Evolutionary conservation across 2,888 invertebrate genomes (phyloP).

Genomic region (Oxystoma pomonae): DNA sequence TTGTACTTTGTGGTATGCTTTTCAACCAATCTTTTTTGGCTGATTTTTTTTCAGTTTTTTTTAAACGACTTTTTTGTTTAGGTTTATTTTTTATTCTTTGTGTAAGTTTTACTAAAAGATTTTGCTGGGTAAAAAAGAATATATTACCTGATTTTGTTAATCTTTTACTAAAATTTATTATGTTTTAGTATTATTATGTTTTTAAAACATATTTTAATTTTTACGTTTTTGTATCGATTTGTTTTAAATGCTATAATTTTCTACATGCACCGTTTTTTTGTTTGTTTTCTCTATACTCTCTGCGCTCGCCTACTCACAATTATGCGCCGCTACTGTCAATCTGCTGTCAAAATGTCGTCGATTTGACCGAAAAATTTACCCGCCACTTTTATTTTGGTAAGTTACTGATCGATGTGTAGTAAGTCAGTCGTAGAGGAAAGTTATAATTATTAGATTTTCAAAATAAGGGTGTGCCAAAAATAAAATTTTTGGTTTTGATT

Average conservation of each 20-base stretch:
- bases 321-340: slow-evolving; percentile 46
- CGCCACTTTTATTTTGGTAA: slow-evolving; percentile 42
- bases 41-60: slow-evolving; percentile 20
- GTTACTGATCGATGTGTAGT: slow-evolving; percentile 26
- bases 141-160: slow-evolving; percentile 29
- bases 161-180: slow-evolving; percentile 18
- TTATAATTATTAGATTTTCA: too few species aligned
- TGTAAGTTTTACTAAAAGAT: slow-evolving; percentile 26
- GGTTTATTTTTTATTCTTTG: slow-evolving; percentile 25
- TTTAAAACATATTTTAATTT: too few species aligned
- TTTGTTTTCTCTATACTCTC: slow-evolving; percentile 50
- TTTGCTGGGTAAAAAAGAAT: too few species aligned
- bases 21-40: slow-evolving; percentile 16
- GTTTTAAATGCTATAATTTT: slow-evolving; percentile 43
- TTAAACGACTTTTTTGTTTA: slow-evolving; percentile 21
- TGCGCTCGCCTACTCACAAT: slow-evolving; percentile 46
- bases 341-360: slow-evolving; percentile 38
- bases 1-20: slow-evolving; percentile 18
- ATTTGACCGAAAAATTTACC: slow-evolving; percentile 34
- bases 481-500: too few species aligned
- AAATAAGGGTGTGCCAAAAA: too few species aligned
- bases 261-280: slow-evolving; percentile 49
- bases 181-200: too few species aligned
- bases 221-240: slow-evolving; percentile 27
- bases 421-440: background rate